phyloP scores from a whole-genome alignment of 2,113 vertebrate species.

The Copsychus sechellarum region DNA sequence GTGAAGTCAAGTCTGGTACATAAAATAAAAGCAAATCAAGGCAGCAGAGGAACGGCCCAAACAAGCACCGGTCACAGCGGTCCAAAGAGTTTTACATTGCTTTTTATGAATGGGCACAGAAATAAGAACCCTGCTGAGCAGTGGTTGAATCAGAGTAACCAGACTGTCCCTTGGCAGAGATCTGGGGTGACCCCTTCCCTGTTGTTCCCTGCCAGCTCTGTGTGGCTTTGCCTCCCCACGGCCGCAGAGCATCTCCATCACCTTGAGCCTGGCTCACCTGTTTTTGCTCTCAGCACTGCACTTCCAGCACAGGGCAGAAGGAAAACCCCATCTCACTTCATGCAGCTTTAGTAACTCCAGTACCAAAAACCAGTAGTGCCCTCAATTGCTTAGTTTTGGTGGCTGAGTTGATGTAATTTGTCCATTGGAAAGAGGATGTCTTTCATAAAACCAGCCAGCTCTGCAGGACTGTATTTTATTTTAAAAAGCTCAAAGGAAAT shows the following conservation, averaged over 20 bases:
- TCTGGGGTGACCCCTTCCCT: neutral
- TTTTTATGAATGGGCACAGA: neutral
- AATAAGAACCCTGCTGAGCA: neutral
- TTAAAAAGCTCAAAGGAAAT: conserved; percentile 20
- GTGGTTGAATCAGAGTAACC: neutral
- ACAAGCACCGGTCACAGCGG: rapidly evolving
- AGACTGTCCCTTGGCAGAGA: neutral
- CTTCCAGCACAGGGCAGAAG: neutral
- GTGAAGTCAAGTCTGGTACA: neutral
- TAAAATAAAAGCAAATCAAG: neutral
- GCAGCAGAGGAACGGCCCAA: neutral
- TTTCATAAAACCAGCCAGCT: conserved; percentile 25
- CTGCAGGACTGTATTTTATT: neutral
- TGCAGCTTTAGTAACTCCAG: neutral
- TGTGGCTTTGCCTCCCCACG: neutral
- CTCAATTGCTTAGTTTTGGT: neutral
- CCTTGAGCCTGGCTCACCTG: neutral
- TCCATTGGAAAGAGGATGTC: neutral
- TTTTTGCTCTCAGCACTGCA: neutral
- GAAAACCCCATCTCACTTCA: neutral
- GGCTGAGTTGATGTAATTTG: neutral
- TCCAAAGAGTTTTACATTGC: neutral
- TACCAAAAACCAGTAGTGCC: neutral
- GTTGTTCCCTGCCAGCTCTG: neutral
- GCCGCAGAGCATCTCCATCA: neutral